Conservation (phyloP, 2,113 vertebrate genomes). For the Trichechus manatus region DNA sequence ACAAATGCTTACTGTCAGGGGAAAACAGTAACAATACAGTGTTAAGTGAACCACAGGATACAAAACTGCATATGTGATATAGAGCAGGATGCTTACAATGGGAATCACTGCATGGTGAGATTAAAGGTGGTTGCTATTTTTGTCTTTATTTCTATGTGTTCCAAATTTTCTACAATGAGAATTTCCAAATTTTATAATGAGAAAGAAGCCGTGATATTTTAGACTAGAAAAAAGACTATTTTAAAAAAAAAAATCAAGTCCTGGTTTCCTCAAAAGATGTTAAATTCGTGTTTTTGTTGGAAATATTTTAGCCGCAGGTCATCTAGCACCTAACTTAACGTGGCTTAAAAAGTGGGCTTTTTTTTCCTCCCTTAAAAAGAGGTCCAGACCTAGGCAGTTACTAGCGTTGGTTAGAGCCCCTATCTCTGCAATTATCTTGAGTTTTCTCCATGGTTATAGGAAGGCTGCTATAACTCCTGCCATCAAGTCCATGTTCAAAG, state of each 20-base stretch:
- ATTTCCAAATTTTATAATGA: conserved; percentile 48
- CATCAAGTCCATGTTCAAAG: background rate
- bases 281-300: background rate
- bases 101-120: background rate
- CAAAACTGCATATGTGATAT: background rate
- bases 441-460: background rate
- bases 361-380: background rate
- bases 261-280: conserved; percentile 42
- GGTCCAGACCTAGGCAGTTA: background rate
- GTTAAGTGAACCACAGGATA: background rate
- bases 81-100: background rate
- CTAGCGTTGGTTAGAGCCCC: background rate
- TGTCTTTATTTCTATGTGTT: background rate
- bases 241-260: conserved; percentile 21
- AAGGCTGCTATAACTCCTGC: background rate
- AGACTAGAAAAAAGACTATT: background rate
- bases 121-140: background rate
- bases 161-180: conserved; percentile 40
- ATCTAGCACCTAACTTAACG: background rate
- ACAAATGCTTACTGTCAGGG: background rate
- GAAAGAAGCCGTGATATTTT: background rate
- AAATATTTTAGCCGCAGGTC: background rate
- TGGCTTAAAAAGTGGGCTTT: background rate
- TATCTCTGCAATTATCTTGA: background rate
- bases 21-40: background rate